phyloP scores from a whole-genome alignment of 2,113 vertebrate genomes.

The Tiliqua scincoides region DNA sequence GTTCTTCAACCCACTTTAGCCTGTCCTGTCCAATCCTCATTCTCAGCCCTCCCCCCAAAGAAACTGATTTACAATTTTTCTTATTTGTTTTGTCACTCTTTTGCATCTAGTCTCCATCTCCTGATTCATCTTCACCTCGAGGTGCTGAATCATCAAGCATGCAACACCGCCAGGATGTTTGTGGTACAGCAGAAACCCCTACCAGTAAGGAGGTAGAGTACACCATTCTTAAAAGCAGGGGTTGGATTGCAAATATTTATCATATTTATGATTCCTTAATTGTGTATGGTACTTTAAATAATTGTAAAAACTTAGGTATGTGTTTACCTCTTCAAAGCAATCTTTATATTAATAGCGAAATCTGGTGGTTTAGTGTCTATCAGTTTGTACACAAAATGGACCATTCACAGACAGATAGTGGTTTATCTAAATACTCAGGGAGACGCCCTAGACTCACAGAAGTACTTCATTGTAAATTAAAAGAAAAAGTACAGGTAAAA shows the following conservation, averaged over 20 bases:
- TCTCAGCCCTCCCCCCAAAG: too few species aligned
- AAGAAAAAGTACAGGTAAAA: too few species aligned
- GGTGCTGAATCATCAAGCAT: constrained; percentile 89
- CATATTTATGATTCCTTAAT: constrained; percentile 3
- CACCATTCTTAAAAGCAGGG: constrained; percentile 23
- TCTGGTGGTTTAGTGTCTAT: too few species aligned
- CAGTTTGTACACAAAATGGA: too few species aligned
- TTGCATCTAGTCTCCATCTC: constrained; percentile 85
- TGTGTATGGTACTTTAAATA: not conserved
- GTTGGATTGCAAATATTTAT: not conserved
- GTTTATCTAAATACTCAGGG: too few species aligned
- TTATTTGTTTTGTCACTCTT: constrained; percentile 56
- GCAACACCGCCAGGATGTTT: constrained; percentile 81
- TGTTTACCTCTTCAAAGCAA: not conserved
- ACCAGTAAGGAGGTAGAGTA: constrained; percentile 88
- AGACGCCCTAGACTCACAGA: too few species aligned
- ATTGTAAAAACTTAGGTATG: not conserved
- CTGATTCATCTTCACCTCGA: constrained; percentile 87
- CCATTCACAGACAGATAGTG: too few species aligned
- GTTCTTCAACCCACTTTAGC: not conserved
- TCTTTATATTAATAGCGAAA: too few species aligned
- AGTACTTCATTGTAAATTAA: not conserved
- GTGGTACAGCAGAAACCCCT: constrained; percentile 81
- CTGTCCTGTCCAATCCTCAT: not conserved
- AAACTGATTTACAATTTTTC: constrained; percentile 42